Base-by-base conservation (phyloP, 2,888 invertebrate species). In the Onthophagus sagittarius region DNA sequence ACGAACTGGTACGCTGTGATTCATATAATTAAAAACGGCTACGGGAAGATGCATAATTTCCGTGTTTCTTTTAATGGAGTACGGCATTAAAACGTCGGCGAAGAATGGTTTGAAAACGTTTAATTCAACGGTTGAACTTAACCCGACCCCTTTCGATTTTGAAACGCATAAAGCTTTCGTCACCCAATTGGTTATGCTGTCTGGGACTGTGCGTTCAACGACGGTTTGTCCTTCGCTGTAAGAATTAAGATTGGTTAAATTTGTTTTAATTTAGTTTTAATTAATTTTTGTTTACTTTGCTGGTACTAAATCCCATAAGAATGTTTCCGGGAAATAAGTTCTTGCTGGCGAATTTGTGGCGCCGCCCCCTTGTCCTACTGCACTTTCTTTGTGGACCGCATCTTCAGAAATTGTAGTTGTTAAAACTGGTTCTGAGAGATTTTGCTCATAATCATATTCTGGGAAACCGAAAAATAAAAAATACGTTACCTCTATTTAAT, bases 31-130 rank as follows among this genome's bases (percentile, higher is more conserved):
- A 85, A 91, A 93, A 64, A 93, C 86, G 0, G 91, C 88, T 14
- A 92, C 90, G 75, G 90, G 88, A 70, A 94, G 83, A 69, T 90
- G 88, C 31, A 91, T 84, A 13, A 87, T 84, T 84, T 94, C 94
- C 0, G 90, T 90, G 0, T 73, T 71, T 9, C 91, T 87, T 73
- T 91, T 89, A 0, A 93, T 87, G 0, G 90, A 89, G 75, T 89
- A 89, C 0, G 94, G 93, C 14, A 90, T 84, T 73, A 90, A 88
- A 39, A 92, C 89, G 77, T 93, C 92, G 23, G 93, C 87, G 84
- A 94, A 94, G 84, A 94, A 92, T 5, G 92, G 92, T 73, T 93
- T 91, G 83, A 93, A 93, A 15, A 88, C 88, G 0, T 87, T 82
- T 31, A 86, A 78, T 76, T 85, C 82, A 15, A 74, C 79, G 69